Percentiles rank a stretch among this genome's conserved stretches.
These are phyloP conservation scores for Lagodon rhomboides DNA, from an alignment of 2,797 vertebrate genomes.

Conservation along the genomic window DNA sequence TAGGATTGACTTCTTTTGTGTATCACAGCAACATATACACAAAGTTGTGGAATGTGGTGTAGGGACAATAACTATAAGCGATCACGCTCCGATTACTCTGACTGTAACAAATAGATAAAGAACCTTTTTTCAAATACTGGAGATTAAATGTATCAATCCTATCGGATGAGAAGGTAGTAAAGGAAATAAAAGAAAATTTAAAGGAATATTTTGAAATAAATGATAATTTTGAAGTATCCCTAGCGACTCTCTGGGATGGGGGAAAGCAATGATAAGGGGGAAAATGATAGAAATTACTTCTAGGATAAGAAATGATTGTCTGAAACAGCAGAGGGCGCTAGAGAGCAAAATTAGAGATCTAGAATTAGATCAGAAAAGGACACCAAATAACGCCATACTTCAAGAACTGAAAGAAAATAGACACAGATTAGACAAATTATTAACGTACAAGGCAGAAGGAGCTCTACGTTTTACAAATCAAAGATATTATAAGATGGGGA, in stretches of 20 bases:
- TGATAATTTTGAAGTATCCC: neutral
- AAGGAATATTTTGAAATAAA: neutral
- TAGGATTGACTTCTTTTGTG: neutral
- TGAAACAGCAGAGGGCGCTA: no score
- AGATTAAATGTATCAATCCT: neutral
- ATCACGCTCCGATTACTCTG: conserved; percentile 10
- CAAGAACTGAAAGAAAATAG: no score
- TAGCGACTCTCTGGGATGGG: neutral
- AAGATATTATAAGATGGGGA: no score
- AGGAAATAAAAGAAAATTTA: neutral
- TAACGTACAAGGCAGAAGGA: no score
- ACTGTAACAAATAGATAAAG: neutral
- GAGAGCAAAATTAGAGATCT: no score
- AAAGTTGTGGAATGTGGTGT: neutral
- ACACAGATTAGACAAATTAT: no score
- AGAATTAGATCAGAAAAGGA: no score
- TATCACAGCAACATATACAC: neutral
- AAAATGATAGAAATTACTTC: neutral
- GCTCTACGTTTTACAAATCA: no score
- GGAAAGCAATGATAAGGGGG: neutral
- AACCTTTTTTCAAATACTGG: neutral
- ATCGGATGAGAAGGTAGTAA: neutral
- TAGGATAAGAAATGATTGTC: neutral
- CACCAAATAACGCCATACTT: no score
- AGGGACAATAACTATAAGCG: conserved; percentile 19